A percentile compares a stretch with the other conserved stretches of the same genome.
These are phyloP conservation scores for Marisa cornuarietis DNA, from an alignment of 1,140 invertebrate species.

Conservation along the genomic window DNA sequence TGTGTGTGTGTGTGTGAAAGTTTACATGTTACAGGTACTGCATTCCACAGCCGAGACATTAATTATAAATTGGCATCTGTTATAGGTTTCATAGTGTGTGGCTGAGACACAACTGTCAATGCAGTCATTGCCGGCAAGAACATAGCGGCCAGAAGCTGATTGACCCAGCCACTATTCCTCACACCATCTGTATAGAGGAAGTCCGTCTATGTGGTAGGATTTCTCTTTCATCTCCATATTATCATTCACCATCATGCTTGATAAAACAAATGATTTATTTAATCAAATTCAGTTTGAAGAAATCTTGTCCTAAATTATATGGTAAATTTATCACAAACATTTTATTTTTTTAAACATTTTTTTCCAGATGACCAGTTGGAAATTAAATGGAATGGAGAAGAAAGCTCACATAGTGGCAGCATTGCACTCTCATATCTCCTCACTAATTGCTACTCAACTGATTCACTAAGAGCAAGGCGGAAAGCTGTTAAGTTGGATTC, in stretches of 20 bases:
- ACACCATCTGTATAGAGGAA: conserved; percentile 7
- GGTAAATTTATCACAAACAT: too few species aligned
- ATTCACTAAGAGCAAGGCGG: neutral
- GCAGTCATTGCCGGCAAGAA: conserved; percentile 31
- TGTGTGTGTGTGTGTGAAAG: too few species aligned
- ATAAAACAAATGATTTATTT: too few species aligned
- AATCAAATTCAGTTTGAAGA: too few species aligned
- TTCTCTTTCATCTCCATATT: neutral
- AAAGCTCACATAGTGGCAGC: neutral
- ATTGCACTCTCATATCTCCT: conserved; percentile 13
- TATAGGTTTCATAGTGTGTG: conserved; percentile 37
- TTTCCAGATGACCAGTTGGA: conserved; percentile 4
- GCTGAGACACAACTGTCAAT: conserved; percentile 44
- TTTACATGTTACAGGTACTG: neutral
- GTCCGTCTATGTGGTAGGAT: neutral
- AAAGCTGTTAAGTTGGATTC: conserved; percentile 13
- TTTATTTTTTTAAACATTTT: neutral
- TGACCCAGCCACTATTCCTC: conserved; percentile 16
- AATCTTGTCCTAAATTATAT: too few species aligned
- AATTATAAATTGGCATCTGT: neutral
- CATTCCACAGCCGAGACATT: neutral
- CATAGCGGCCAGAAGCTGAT: conserved; percentile 34
- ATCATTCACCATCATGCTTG: neutral
- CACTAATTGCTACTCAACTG: conserved; percentile 5
- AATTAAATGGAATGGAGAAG: conserved; percentile 8